Evolutionary conservation across 2,888 invertebrate species (phyloP).

Genomic region (Dasysyrphus albostriatus): DNA sequence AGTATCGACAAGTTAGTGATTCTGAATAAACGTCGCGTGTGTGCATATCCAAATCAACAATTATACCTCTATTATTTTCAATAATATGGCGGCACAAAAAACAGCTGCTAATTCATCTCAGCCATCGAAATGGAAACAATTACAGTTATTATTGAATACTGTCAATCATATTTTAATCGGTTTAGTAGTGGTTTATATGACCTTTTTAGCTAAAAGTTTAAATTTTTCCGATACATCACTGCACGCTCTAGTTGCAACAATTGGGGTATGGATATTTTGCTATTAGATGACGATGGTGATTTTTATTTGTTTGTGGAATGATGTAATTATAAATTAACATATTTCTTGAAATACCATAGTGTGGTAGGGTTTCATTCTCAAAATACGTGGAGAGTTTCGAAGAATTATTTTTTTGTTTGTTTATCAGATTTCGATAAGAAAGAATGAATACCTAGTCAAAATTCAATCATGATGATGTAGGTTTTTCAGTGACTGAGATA

Average conservation of each 20-base stretch:
- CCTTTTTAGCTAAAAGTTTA: constrained; percentile 80
- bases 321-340: constrained; percentile 5
- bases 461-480: background rate
- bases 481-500: background rate
- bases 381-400: background rate
- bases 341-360: background rate
- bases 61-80: background rate
- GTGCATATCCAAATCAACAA: background rate
- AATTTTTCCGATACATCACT: constrained; percentile 81
- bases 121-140: constrained; percentile 77
- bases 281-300: background rate
- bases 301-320: constrained; percentile 2
- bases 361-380: background rate
- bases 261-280: constrained; percentile 79
- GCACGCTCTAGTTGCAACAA: constrained; percentile 81
- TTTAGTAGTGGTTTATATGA: constrained; percentile 80
- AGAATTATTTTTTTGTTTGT: background rate
- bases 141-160: constrained; percentile 80
- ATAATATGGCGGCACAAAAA: constrained; percentile 57
- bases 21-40: background rate
- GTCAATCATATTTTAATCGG: constrained; percentile 82
- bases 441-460: background rate
- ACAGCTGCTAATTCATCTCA: constrained; percentile 32
- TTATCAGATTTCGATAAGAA: constrained; percentile 6
- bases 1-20: constrained; percentile 27